Evolutionary conservation across 2,888 invertebrate species (phyloP), one percentile per base, ranked within the genome.

Genomic region (Philhelius pedissequus): DNA sequence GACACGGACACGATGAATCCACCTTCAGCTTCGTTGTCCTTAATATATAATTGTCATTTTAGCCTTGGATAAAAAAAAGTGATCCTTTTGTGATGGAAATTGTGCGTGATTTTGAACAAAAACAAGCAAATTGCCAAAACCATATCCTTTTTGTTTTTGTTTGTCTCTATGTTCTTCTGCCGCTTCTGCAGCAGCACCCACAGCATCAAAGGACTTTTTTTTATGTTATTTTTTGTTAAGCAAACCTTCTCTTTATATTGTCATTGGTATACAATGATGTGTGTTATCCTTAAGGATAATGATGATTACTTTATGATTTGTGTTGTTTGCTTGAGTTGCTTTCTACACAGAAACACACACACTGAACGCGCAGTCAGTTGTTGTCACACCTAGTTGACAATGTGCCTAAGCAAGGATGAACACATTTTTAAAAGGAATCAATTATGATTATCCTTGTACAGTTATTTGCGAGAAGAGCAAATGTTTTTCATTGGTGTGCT

Each of bases 371-470:
- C 27, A 60, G 73, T 78, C 40, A 68, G 45, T 48, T 45, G 18
- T 48, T 45, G 64, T 64, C 69, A 75, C 76, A 82, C 64, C 48
- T 48, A 64, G 58, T 74, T 75, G 58, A 86, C 86, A 86, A 86
- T 84, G 81, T 79, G 84, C 74, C 75, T 76, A 86, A 87, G 81
- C 79, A 80, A 83, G 86, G 77, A 81, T 87, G 80, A 86, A 75
- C 83, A 75, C 76, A 74, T 80, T 76, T 43, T 84, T 20, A 80
- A 68, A 82, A 86, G 56, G 82, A 86, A 86, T 87, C 87, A 86
- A 86, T 87, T 86, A 86, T 87, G 81, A 82, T 87, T 82, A 86
- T 86, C 86, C 80, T 84, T 75, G 71, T 82, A 70, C 69, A 75
- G 56, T 74, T 79, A 70, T 60, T 74, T 69, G 40, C 48, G 62